Evolutionary conservation across 2,797 vertebrate species (phyloP), one percentile per base, ranked within the genome.

Genomic region (Crenuchus spilurus): DNA sequence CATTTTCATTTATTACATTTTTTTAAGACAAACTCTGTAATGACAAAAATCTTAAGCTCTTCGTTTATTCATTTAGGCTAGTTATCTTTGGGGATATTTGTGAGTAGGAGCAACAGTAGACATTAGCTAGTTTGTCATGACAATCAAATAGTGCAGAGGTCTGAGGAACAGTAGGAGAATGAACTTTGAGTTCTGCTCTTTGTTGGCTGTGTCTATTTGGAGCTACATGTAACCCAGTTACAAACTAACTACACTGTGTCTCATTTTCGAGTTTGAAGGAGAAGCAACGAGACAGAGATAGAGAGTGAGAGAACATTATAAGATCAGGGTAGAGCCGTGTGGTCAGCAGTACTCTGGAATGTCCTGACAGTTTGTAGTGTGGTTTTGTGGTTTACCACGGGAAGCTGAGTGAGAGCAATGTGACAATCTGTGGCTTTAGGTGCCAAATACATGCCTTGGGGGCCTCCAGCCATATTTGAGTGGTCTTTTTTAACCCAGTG

Each of bases 211-310:
- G 78, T 87, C 91, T 93, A 92, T 92, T 92, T 92, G 90, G 88
- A 91, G 91, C 88, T 89, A 85, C 90, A 89, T 84, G 85, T 91
- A 92, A 91, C 89, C 90, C 87, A 92, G 70, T 90, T 92, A 84
- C 41, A 75, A 84, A 79, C 80, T 85, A 87, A 80, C 64, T 81
- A 78, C 82, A 82, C 78, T 70, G 81, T 82, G 79, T 81, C 67
- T 63, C 66, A 42, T 70, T 70, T 61, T 66, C 41, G 49, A 51
- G 71, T 71, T 72, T 65, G 54, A 75, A 78, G 69, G 64, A 60
- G 39, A 72, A 58, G 13, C 37, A 11, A 31, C 68, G 51, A 18
- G 26, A 51, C 20, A 58, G 48, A 42, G 33, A 33, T 35, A 52
- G 74, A 52, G 33, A 72, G 66, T 22, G 42, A 67, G 41, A 28